Conservation (phyloP, 2,113 vertebrate genomes). For the Lophura nycthemera region DNA sequence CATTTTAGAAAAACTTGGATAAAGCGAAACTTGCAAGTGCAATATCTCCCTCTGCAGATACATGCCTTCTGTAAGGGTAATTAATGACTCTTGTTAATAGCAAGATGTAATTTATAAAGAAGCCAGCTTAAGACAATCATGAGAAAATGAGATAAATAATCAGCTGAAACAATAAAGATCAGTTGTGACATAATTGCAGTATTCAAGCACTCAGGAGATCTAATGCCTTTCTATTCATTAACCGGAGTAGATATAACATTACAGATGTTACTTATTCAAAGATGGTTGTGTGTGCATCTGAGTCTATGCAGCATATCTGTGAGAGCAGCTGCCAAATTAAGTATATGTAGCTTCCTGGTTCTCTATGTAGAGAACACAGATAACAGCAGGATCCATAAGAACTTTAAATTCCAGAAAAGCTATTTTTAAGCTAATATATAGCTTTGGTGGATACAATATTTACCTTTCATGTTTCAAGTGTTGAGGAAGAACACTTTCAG, state of each 20-base stretch:
- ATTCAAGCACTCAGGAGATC: conserved; percentile 14
- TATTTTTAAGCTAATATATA: background rate
- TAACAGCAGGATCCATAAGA: background rate
- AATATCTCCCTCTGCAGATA: background rate
- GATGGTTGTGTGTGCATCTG: background rate
- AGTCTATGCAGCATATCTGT: background rate
- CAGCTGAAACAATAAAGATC: conserved; percentile 14
- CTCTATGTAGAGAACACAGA: background rate
- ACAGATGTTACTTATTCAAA: conserved; percentile 16
- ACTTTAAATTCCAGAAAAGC: background rate
- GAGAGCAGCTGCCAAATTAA: background rate
- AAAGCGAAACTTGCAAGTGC: background rate
- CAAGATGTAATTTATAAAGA: conserved; percentile 15
- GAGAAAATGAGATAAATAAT: conserved; percentile 39
- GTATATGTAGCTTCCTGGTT: background rate
- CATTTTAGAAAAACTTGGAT: background rate
- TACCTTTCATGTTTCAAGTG: background rate
- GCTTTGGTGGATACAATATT: background rate
- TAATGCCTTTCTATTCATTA: conserved; percentile 29
- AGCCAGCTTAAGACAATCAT: background rate
- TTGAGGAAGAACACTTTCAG: background rate
- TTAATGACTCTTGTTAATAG: conserved; percentile 2
- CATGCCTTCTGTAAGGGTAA: background rate
- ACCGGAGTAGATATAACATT: conserved; percentile 4
- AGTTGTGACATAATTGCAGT: background rate